Evolutionary conservation across 2,888 invertebrate species (phyloP).

Genomic region (Cephus pulcher): DNA sequence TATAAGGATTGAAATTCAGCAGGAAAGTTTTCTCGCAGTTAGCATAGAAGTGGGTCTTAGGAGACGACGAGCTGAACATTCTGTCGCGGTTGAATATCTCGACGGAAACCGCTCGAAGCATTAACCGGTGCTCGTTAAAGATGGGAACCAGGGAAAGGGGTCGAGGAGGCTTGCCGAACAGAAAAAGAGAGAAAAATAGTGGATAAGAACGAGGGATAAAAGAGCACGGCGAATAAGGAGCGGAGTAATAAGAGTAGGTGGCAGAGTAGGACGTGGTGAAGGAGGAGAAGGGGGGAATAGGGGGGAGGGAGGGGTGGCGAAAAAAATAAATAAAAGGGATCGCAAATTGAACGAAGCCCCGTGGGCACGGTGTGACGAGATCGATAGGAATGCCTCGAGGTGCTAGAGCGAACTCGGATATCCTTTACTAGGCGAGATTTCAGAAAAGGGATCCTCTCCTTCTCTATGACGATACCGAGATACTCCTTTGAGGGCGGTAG

Average conservation of each 20-base stretch:
- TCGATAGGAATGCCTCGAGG: not conserved
- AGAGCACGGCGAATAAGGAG: conserved; percentile 10
- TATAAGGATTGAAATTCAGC: not conserved
- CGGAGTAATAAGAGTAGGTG: conserved; percentile 10
- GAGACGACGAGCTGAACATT: not conserved
- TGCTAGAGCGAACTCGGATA: not conserved
- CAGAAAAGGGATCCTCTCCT: not conserved
- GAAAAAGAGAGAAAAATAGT: conserved; percentile 4
- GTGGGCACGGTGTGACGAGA: conserved; percentile 37
- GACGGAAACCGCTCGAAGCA: conserved; percentile 9
- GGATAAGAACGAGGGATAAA: conserved; percentile 1
- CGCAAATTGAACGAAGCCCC: conserved; percentile 50
- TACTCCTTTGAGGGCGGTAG: not conserved
- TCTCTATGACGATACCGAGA: not conserved
- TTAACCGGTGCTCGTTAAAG: conserved; percentile 17
- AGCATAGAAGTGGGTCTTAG: conserved; percentile 1
- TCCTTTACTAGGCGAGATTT: not conserved
- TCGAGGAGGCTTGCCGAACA: conserved; percentile 1
- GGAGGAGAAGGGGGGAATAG: not conserved
- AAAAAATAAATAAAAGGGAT: conserved; percentile 12
- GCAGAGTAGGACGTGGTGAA: conserved; percentile 16
- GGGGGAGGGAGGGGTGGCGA: not conserved
- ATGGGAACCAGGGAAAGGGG: conserved; percentile 7
- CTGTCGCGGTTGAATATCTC: conserved; percentile 4
- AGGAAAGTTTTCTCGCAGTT: conserved; percentile 1